Base-by-base conservation (phyloP, 1,140 invertebrate species). In the Bombus huntii region DNA sequence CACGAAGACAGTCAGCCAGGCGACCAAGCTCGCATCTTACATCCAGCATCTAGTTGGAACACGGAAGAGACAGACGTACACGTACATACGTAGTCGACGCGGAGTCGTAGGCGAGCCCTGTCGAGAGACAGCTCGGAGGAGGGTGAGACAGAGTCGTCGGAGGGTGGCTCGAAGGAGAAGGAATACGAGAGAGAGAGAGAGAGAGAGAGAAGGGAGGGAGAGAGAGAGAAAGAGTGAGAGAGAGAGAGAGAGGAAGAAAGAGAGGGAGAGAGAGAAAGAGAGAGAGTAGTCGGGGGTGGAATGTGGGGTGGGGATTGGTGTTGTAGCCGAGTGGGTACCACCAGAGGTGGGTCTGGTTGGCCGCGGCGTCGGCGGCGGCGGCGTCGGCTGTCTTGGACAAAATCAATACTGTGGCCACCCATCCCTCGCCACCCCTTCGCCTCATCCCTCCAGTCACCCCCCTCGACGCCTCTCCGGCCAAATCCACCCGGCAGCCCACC, bases 321-420 rank as follows among this genome's bases (percentile, higher is more conserved):
- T 94, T 94, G 93, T 94, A 95, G 93, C 92, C 93, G 93, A 94
- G 93, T 95, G 92, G 93, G 93, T 94, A 94, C 94, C 93, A 94
- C 93, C 92, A 94, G 94, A 94, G 93, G 94, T 95, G 92, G 93
- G 91, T 94, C 93, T 94, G 94, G 95, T 95, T 95, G 94, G 94
- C 93, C 94, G 91, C 94, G 94, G 94, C 94, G 92, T 91, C 93
- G 92, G 93, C 92, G 92, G 89, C 90, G 85, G 90, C 90, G 90
- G 87, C 87, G 90, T 88, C 89, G 90, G 93, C 94, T 94, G 94
- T 95, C 94, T 95, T 95, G 95, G 95, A 95, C 95, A 95, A 95
- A 95, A 95, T 95, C 95, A 95, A 95, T 95, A 95, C 95, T 95
- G 94, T 94, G 94, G 94, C 91, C 92, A 94, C 93, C 93, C 93